Evolutionary conservation across 2,888 invertebrate genomes (phyloP).

Genomic region (Lithophane ornitopus): DNA sequence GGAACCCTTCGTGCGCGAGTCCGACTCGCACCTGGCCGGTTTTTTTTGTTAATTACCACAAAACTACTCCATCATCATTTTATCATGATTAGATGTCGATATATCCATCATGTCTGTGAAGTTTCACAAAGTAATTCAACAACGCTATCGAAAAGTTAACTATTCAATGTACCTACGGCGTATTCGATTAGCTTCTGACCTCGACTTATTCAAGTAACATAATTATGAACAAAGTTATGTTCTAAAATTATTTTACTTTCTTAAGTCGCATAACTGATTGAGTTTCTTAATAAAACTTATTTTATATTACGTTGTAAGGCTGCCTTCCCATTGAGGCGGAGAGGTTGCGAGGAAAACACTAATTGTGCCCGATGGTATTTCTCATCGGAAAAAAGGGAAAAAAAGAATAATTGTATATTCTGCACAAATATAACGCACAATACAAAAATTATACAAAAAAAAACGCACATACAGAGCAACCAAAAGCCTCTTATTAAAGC

Average conservation of each 20-base stretch:
- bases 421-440: too few species aligned
- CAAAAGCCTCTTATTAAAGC: too few species aligned
- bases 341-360: background rate
- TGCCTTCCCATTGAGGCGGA: background rate
- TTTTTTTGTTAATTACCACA: background rate
- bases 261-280: slow-evolving; percentile 22
- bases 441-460: too few species aligned
- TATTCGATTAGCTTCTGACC: slow-evolving; percentile 28
- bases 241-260: slow-evolving; percentile 28
- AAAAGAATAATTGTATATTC: too few species aligned
- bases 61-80: background rate
- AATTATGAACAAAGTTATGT: slow-evolving; percentile 32
- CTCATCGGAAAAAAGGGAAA: too few species aligned
- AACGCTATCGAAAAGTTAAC: background rate
- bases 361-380: too few species aligned
- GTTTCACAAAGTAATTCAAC: slow-evolving; percentile 22
- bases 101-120: slow-evolving; percentile 16
- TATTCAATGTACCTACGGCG: slow-evolving; percentile 3
- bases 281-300: slow-evolving; percentile 27
- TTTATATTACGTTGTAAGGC: slow-evolving; percentile 15
- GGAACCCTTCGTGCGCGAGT: too few species aligned
- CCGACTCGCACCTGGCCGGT: too few species aligned
- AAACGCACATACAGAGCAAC: too few species aligned
- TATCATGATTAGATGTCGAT: background rate
- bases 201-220: slow-evolving; percentile 29